Conservation (phyloP, 2,113 vertebrate species). For the Paradoxurus hermaphroditus region DNA sequence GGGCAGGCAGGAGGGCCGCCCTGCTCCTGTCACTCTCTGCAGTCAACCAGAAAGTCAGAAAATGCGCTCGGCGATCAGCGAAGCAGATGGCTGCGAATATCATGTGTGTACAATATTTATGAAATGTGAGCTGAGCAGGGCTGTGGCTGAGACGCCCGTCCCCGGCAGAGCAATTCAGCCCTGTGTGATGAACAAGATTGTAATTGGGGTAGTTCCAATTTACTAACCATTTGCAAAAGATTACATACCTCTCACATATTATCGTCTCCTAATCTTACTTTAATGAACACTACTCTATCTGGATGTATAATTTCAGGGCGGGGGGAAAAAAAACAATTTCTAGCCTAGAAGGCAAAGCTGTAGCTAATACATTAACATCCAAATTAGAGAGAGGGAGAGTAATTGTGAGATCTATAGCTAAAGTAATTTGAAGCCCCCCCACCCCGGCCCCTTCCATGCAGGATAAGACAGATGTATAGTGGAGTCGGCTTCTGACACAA, state of each 20-base stretch:
- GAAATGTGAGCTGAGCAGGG: slow-evolving; percentile 39
- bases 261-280: slow-evolving; percentile 74
- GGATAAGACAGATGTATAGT: not conserved
- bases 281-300: slow-evolving; percentile 60
- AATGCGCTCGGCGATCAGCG: slow-evolving; percentile 17
- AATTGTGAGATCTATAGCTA: slow-evolving; percentile 10
- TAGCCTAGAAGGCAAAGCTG: slow-evolving; percentile 51
- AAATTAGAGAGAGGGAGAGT: slow-evolving; percentile 45
- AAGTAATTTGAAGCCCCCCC: not conserved
- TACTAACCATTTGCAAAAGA: slow-evolving; percentile 73
- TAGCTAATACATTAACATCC: slow-evolving; percentile 67
- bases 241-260: slow-evolving; percentile 62
- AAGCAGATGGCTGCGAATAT: slow-evolving; percentile 43
- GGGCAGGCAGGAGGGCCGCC: not conserved
- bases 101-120: slow-evolving; percentile 66
- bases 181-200: slow-evolving; percentile 50
- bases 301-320: slow-evolving; percentile 39
- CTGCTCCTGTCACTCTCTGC: not conserved
- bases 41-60: slow-evolving; percentile 61
- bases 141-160: slow-evolving; percentile 32
- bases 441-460: not conserved
- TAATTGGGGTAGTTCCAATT: slow-evolving; percentile 69
- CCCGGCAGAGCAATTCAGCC: slow-evolving; percentile 54
- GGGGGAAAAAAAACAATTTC: slow-evolving; percentile 35
- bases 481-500: not conserved